phyloP scores from a whole-genome alignment of 2,888 invertebrate genomes.

The Nomada ruficornis region DNA sequence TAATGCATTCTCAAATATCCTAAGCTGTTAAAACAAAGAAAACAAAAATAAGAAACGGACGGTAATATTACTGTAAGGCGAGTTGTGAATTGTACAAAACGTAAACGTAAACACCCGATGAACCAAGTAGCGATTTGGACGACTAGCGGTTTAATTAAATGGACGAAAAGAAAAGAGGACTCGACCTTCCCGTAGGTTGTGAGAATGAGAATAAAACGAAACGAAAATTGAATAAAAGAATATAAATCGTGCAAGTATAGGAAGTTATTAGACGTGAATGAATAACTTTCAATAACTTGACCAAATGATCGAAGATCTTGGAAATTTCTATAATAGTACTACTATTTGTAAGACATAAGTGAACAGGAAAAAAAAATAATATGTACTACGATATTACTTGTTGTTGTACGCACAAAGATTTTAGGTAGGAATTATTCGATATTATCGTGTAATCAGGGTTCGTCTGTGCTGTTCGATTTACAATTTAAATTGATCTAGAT shows the following conservation, averaged over 20 bases:
- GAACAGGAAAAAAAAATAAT: constrained; percentile 27
- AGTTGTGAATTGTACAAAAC: constrained; percentile 62
- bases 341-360: constrained; percentile 51
- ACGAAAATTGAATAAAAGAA: constrained; percentile 4
- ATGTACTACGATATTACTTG: constrained; percentile 64
- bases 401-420: constrained; percentile 67
- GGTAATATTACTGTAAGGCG: constrained; percentile 55
- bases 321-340: constrained; percentile 55
- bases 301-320: constrained; percentile 61
- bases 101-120: constrained; percentile 36
- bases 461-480: constrained; percentile 48
- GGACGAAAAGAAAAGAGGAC: constrained; percentile 13
- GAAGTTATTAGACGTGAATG: constrained; percentile 32
- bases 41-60: constrained; percentile 7
- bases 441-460: constrained; percentile 73
- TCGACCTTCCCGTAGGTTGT: constrained; percentile 7
- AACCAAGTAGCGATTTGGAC: constrained; percentile 58
- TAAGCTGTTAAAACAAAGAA: constrained; percentile 45
- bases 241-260: constrained; percentile 12
- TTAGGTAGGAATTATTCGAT: constrained; percentile 68
- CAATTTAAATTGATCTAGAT: constrained; percentile 50
- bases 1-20: constrained; percentile 42
- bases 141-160: constrained; percentile 44
- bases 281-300: constrained; percentile 53
- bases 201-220: constrained; percentile 5